Conservation (phyloP, 2,797 vertebrate genomes). For the Pipistrellus nathusii region DNA sequence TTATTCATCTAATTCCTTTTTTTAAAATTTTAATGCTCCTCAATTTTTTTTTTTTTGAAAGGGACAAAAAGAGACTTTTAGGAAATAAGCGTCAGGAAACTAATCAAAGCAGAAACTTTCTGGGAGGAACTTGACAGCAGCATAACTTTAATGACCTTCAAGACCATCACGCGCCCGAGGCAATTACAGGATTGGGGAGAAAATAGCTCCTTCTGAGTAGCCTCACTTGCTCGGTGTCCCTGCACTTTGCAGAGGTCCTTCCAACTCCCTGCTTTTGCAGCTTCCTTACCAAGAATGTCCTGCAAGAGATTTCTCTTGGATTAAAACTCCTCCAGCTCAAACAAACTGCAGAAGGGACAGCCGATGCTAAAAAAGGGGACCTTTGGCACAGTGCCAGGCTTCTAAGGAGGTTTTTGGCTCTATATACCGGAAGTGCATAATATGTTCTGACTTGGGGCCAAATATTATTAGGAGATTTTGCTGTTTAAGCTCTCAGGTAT, state of each 20-base stretch:
- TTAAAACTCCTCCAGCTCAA: constrained; percentile 48
- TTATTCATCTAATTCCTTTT: constrained; percentile 36
- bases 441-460: constrained; percentile 42
- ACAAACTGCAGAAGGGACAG: constrained; percentile 13
- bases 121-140: constrained; percentile 61
- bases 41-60: not conserved
- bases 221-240: not conserved
- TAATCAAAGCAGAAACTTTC: constrained; percentile 63
- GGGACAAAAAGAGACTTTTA: constrained; percentile 63
- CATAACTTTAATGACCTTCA: constrained; percentile 57
- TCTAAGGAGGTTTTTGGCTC: constrained; percentile 14
- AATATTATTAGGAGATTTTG: constrained; percentile 53
- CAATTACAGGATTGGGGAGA: constrained; percentile 68
- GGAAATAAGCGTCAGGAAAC: constrained; percentile 52
- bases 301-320: constrained; percentile 33
- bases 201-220: constrained; percentile 61
- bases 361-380: not conserved
- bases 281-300: constrained; percentile 32
- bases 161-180: constrained; percentile 48
- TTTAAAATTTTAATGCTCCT: constrained; percentile 2
- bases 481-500: constrained; percentile 49
- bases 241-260: not conserved
- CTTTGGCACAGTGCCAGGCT: constrained; percentile 11
- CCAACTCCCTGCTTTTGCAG: not conserved
- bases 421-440: not conserved